Evolutionary conservation across 2,888 invertebrate species (phyloP).

Genomic region (Chironomus riparius): DNA sequence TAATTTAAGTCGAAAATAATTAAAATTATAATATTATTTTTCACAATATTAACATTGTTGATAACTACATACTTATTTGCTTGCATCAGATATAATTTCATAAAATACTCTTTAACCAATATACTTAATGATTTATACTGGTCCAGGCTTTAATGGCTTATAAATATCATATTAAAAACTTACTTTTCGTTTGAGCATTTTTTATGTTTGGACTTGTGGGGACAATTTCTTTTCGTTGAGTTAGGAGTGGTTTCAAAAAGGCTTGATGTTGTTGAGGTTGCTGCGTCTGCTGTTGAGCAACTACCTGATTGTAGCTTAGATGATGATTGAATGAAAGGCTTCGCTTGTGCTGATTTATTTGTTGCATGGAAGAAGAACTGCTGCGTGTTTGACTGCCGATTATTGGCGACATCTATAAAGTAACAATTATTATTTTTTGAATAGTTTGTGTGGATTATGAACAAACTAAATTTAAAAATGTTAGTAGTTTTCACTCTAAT

Average conservation of each 20-base stretch:
- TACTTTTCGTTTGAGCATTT: slow-evolving; percentile 19
- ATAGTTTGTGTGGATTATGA: no score
- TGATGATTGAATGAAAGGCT: slow-evolving; percentile 62
- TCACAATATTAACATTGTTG: no score
- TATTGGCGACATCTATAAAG: slow-evolving; percentile 54
- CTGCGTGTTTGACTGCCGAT: slow-evolving; percentile 41
- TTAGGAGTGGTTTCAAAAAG: slow-evolving; percentile 18
- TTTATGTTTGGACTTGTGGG: slow-evolving; percentile 27
- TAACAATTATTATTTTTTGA: no score
- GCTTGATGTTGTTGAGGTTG: slow-evolving; percentile 47
- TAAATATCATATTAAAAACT: not conserved
- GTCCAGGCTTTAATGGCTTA: no score
- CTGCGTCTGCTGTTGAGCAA: slow-evolving; percentile 42
- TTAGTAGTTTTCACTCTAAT: not conserved
- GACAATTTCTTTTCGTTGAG: slow-evolving; percentile 27
- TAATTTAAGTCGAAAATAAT: not conserved
- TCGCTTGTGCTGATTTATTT: slow-evolving; percentile 55
- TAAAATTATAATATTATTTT: no score
- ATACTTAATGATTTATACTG: no score
- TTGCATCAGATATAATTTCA: no score
- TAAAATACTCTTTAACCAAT: no score
- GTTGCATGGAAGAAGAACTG: slow-evolving; percentile 46
- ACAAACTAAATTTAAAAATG: no score
- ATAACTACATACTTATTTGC: no score
- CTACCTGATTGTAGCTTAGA: slow-evolving; percentile 57